Base-by-base conservation (phyloP, 2,797 vertebrate species). In the Gymnocypris eckloni region DNA sequence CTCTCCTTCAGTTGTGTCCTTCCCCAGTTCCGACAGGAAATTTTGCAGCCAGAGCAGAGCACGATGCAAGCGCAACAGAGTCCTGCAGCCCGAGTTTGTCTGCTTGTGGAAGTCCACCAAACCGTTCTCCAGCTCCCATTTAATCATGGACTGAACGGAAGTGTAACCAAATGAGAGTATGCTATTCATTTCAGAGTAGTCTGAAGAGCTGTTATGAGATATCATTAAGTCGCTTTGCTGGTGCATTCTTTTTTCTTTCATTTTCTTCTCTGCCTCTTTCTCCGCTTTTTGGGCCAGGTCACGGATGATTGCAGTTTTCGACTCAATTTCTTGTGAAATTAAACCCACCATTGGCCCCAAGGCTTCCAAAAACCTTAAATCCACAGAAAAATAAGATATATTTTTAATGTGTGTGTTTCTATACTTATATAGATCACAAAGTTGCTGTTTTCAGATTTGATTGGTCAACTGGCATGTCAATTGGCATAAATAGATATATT, bases 11-110 rank as follows among this genome's bases (percentile, higher is more conserved):
- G 89, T 89, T 0, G 73, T 43, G 7, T 75, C 93, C 83, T 94
- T 93, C 0, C 93, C 94, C 81, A 97, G 92, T 85, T 94, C 94
- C 87, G 92, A 88, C 89, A 98, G 91, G 90, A 98, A 97, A 83
- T 95, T 95, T 90, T 97, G 93, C 78, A 97, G 92, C 97, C 97
- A 98, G 41, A 94, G 94, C 79, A 98, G 92, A 22, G 97, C 96
- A 0, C 97, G 95, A 82, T 98, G 97, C 82, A 97, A 94, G 10
- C 96, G 91, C 69, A 98, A 92, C 3, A 96, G 90, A 0, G 96
- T 97, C 50, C 95, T 92, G 52, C 95, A 97, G 20, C 97, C 97
- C 0, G 96, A 97, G 78, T 94, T 88, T 0, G 91, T 90, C 69
- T 92, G 89, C 7, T 87, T 86, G 6, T 89, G 25, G 86, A 96